Evolutionary conservation across 2,888 invertebrate species (phyloP).

Genomic region (Yponomeuta malinellus): DNA sequence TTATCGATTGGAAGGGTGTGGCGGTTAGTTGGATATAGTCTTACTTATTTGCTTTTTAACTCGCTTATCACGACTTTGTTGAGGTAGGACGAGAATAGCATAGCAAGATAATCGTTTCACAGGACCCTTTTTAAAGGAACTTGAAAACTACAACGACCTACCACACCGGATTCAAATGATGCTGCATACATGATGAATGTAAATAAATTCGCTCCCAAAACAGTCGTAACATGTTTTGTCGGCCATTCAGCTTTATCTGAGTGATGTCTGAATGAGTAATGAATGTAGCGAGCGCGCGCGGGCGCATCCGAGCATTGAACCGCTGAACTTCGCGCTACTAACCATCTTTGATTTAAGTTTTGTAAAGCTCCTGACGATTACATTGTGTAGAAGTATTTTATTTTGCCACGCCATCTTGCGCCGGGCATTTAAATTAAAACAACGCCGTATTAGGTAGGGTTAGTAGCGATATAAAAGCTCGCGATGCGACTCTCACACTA

Average conservation of each 20-base stretch:
- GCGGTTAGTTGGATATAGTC: neutral
- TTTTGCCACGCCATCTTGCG: slow-evolving; percentile 28
- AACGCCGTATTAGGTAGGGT: neutral
- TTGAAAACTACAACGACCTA: neutral
- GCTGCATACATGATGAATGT: neutral
- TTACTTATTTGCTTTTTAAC: neutral
- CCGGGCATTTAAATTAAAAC: neutral
- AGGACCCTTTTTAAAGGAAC: no score
- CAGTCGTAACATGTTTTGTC: neutral
- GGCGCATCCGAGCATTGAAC: slow-evolving; percentile 59
- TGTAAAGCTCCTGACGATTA: no score
- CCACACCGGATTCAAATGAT: slow-evolving; percentile 1
- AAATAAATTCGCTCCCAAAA: neutral
- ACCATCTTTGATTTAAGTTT: slow-evolving; percentile 22
- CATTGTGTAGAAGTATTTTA: slow-evolving; percentile 18
- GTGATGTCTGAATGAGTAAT: slow-evolving; percentile 29
- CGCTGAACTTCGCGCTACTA: slow-evolving; percentile 65
- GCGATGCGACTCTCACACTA: neutral
- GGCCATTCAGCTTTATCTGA: slow-evolving; percentile 8
- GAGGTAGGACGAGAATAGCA: neutral
- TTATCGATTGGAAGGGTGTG: neutral
- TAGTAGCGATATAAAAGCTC: neutral
- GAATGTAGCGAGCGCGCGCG: slow-evolving; percentile 39
- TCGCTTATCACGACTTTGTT: neutral
- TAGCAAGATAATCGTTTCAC: neutral